phyloP scores from a whole-genome alignment of 2,888 invertebrate genomes.

The Serrognathus titanus region DNA sequence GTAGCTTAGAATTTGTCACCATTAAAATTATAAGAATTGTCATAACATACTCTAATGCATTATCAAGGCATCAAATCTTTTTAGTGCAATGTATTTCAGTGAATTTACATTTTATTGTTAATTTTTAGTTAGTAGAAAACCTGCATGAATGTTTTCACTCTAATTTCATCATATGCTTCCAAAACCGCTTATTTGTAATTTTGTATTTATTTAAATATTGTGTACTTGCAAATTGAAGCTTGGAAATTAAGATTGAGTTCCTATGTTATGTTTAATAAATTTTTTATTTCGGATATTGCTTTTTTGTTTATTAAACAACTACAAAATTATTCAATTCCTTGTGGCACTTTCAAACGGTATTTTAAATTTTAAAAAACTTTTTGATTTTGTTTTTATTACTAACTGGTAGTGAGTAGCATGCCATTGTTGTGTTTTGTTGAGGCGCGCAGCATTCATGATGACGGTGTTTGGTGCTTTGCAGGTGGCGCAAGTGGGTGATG shows the following conservation, averaged over 20 bases:
- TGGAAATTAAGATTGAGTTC: too few relatives aligned
- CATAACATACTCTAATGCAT: neutral
- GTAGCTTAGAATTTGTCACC: too few relatives aligned
- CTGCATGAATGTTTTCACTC: neutral
- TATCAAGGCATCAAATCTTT: neutral
- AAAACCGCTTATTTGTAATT: neutral
- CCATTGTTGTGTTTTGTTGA: neutral
- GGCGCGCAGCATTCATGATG: slow-evolving; percentile 31
- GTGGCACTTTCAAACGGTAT: too few relatives aligned
- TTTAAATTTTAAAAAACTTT: neutral
- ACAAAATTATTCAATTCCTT: neutral
- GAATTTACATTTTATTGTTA: neutral
- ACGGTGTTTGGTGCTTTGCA: slow-evolving; percentile 50
- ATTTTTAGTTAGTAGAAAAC: neutral
- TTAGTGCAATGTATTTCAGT: neutral
- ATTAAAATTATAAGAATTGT: neutral
- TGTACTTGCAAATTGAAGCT: too few relatives aligned
- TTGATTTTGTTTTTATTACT: neutral
- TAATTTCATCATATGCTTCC: neutral
- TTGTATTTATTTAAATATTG: slow-evolving; percentile 4
- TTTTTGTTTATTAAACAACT: neutral
- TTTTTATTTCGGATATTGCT: neutral
- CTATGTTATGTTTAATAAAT: neutral
- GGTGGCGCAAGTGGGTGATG: slow-evolving; percentile 48
- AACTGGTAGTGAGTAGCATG: neutral